Base-by-base conservation (phyloP, 2,113 vertebrate species). In the Synodontis membranacea region DNA sequence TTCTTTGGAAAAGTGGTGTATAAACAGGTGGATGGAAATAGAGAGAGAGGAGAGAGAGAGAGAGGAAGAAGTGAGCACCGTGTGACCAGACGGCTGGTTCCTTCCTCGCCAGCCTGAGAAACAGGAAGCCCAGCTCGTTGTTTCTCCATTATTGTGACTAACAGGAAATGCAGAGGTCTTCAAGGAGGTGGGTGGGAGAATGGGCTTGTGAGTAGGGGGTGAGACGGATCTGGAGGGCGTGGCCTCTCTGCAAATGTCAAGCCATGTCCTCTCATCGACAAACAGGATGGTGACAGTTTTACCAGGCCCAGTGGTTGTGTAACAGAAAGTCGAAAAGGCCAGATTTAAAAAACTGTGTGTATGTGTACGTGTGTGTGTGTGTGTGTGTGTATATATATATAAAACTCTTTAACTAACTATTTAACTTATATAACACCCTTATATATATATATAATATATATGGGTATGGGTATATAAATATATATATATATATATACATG, bases 91-190 rank as follows among this genome's bases (percentile, higher is more conserved):
- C 94, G 91, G 64, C 76, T 17, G 88, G 92, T 94, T 94, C 93
- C 93, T 95, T 95, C 94, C 94, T 92, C 86, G 86, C 92, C 94
- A 93, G 94, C 94, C 94, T 95, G 94, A 95, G 94, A 95, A 94
- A 92, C 94, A 94, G 94, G 94, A 95, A 95, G 92, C 92, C 86
- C 56, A 91, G 91, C 91, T 90, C 90, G 93, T 93, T 94, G 92
- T 94, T 93, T 92, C 92, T 93, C 89, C 93, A 92, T 94, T 93
- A 93, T 94, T 94, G 91, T 87, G 89, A 94, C 94, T 92, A 94
- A 95, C 93, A 94, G 94, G 94, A 95, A 94, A 95, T 93, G 93
- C 94, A 92, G 81, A 93, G 93, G 93, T 94, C 94, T 95, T 95
- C 93, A 92, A 86, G 87, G 83, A 84, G 86, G 60, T 91, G 85